Evolutionary conservation across 2,797 vertebrate genomes (phyloP).

Genomic region (Peromyscus melanophrys): DNA sequence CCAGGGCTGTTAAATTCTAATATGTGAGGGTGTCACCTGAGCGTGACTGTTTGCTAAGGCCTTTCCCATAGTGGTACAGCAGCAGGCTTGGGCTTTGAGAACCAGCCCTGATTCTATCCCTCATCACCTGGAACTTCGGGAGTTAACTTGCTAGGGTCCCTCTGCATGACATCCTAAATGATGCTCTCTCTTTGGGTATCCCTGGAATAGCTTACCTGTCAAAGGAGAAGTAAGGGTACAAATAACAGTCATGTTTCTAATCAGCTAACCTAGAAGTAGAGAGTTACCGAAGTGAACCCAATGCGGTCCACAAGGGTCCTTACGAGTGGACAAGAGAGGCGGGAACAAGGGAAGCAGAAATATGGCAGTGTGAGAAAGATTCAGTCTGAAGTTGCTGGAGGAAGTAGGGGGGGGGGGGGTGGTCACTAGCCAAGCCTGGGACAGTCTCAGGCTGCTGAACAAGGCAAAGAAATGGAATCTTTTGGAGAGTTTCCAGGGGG

Average conservation of each 20-base stretch:
- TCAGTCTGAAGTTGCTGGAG: neutral
- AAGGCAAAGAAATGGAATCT: neutral
- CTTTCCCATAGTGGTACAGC: neutral
- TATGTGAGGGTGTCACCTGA: neutral
- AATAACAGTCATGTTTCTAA: neutral
- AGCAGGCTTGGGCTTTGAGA: neutral
- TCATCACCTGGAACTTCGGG: neutral
- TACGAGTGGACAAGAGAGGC: neutral
- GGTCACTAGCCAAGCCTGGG: neutral
- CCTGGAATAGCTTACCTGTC: neutral
- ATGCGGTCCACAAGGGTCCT: neutral
- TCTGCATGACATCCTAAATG: neutral
- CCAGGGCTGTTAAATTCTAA: neutral
- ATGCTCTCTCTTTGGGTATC: neutral
- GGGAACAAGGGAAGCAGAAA: neutral
- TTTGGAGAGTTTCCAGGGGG: neutral
- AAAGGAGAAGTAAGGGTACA: constrained; percentile 8
- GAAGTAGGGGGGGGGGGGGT: neutral
- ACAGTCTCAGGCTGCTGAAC: neutral
- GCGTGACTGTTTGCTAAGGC: neutral
- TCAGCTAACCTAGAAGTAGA: constrained; percentile 3
- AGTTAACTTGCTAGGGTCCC: neutral
- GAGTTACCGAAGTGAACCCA: neutral
- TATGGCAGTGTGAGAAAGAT: neutral
- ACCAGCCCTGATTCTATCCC: neutral